A percentile compares a stretch with the other conserved stretches of the same genome.
phyloP scores from a whole-genome alignment of 2,797 vertebrate species.

The Gymnopithys bicolor region DNA sequence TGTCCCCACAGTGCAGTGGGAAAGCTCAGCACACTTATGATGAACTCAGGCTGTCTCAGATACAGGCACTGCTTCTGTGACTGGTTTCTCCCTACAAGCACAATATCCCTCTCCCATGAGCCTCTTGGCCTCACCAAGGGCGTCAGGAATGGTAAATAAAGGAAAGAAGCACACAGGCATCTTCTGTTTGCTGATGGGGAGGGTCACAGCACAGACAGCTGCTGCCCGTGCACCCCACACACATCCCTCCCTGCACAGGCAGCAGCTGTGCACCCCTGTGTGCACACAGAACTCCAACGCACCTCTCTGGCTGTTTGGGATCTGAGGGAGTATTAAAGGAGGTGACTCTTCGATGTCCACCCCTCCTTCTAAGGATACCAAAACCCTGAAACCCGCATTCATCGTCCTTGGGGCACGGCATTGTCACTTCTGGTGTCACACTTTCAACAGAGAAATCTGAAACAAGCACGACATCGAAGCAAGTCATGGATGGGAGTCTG shows the following conservation, averaged over 20 bases:
- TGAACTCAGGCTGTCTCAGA: not conserved
- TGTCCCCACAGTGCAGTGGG: not conserved
- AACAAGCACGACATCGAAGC: not conserved
- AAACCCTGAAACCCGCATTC: accelerated
- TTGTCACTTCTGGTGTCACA: not conserved
- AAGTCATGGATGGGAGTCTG: not conserved
- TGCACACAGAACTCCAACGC: not conserved
- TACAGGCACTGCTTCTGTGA: not conserved
- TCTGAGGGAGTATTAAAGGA: not conserved
- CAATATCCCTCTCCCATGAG: not conserved
- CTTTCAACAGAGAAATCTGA: not conserved
- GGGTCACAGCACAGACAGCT: not conserved
- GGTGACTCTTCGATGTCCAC: not conserved
- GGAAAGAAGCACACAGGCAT: not conserved
- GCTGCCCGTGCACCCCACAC: not conserved
- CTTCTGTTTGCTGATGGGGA: not conserved
- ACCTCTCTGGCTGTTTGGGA: not conserved
- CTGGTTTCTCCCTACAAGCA: not conserved
- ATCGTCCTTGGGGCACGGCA: accelerated
- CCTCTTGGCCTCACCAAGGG: not conserved
- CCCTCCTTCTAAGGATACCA: not conserved
- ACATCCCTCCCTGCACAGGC: not conserved
- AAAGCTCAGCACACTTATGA: not conserved
- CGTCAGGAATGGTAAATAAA: not conserved
- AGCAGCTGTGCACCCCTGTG: not conserved